Evolutionary conservation across 2,888 invertebrate species (phyloP).

Genomic region (Alloscopus bannaensis): DNA sequence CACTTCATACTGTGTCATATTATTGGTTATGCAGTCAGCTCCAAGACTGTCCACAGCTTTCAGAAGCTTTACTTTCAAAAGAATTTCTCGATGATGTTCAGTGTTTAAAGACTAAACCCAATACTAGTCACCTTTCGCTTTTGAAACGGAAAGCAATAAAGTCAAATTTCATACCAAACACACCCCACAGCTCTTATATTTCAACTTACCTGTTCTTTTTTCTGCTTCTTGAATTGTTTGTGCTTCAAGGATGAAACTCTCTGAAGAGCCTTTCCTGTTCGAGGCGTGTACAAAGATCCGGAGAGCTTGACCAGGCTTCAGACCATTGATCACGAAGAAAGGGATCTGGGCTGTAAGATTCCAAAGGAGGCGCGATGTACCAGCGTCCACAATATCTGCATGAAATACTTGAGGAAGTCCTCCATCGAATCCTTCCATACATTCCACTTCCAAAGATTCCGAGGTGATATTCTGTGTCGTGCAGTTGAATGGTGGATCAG

Average conservation of each 20-base stretch:
- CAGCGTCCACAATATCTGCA: constrained; percentile 85
- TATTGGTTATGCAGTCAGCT: no score
- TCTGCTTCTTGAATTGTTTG: constrained; percentile 86
- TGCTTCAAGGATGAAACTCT: constrained; percentile 82
- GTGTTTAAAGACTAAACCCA: no score
- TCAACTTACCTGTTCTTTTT: constrained; percentile 84
- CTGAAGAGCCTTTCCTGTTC: constrained; percentile 89
- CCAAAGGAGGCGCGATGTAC: constrained; percentile 80
- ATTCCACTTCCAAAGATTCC: constrained; percentile 85
- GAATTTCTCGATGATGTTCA: no score
- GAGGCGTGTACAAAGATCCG: constrained; percentile 88
- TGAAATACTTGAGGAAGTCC: constrained; percentile 83
- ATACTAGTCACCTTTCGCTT: no score
- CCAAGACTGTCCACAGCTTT: no score
- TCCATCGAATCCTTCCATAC: constrained; percentile 85
- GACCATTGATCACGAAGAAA: constrained; percentile 84
- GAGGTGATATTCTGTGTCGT: constrained; percentile 86
- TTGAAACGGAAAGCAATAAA: no score
- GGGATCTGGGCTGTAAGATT: constrained; percentile 85
- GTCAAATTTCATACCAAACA: no score
- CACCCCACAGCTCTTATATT: constrained; percentile 7
- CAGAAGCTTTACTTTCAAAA: no score
- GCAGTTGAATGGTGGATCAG: constrained; percentile 87
- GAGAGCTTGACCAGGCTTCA: constrained; percentile 87
- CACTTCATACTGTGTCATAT: no score